Percentiles rank a stretch among this genome's conserved stretches.
phyloP scores from a whole-genome alignment of 1,140 invertebrate species.

The Thaumatotibia leucotreta region DNA sequence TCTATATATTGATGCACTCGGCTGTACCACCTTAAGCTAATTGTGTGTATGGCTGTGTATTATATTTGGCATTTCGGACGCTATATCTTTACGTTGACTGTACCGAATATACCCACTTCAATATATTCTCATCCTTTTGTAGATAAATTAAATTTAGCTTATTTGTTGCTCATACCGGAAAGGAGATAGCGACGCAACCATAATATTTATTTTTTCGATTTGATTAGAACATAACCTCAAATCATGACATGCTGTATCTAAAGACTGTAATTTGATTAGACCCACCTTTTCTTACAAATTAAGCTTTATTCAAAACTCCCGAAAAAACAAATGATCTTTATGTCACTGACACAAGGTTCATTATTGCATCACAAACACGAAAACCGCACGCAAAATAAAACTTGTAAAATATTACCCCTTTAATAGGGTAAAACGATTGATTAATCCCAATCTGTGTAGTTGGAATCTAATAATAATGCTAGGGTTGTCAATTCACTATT shows the following conservation, averaged over 20 bases:
- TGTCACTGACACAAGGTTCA: not conserved
- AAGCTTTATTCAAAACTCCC: conserved; percentile 6
- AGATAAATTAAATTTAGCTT: not conserved
- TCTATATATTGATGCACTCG: too few species aligned
- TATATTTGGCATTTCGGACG: too few species aligned
- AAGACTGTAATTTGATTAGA: not conserved
- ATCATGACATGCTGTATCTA: not conserved
- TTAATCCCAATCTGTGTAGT: conserved; percentile 32
- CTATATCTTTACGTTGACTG: too few species aligned
- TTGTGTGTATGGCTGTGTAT: too few species aligned
- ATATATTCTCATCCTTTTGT: not conserved
- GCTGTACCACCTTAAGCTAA: too few species aligned
- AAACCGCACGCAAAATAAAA: not conserved
- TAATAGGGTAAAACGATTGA: conserved; percentile 28
- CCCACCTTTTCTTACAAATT: not conserved
- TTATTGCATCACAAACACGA: not conserved
- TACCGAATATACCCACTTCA: not conserved
- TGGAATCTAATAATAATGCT: conserved; percentile 31
- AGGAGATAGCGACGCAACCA: not conserved
- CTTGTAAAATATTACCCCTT: conserved; percentile 3
- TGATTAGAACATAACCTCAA: not conserved
- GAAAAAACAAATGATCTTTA: not conserved
- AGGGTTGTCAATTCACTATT: conserved; percentile 66
- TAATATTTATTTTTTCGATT: not conserved
- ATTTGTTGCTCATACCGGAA: not conserved